Percentiles rank a stretch among this genome's conserved stretches.
These are phyloP conservation scores for Sminthurides aquaticus DNA, from an alignment of 2,888 invertebrate genomes.

Conservation along the genomic window DNA sequence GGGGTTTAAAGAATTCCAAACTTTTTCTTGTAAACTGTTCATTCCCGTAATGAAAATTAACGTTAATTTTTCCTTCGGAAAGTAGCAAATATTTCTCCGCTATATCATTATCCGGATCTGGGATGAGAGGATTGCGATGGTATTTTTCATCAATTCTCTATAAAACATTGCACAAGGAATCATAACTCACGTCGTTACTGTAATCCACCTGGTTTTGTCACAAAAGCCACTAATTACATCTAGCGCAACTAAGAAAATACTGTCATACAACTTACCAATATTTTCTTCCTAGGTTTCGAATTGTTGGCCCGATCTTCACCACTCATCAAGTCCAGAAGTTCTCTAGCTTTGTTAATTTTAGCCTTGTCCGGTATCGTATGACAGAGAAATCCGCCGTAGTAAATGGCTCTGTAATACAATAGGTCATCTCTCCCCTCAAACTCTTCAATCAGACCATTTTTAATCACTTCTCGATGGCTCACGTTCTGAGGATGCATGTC, in stretches of 20 bases:
- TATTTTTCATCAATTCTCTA: constrained; percentile 39
- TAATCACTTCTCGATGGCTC: constrained; percentile 31
- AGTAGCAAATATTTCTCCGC: constrained; percentile 38
- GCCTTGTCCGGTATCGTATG: constrained; percentile 29
- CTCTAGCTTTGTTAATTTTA: constrained; percentile 25
- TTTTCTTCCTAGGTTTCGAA: constrained; percentile 30
- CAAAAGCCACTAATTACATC: too few relatives aligned
- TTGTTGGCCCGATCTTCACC: constrained; percentile 23
- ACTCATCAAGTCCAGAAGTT: constrained; percentile 33
- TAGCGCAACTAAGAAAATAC: not conserved
- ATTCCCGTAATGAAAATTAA: constrained; percentile 37
- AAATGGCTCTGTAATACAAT: constrained; percentile 33
- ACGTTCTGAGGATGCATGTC: constrained; percentile 35
- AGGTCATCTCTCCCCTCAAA: constrained; percentile 39
- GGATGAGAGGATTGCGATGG: constrained; percentile 23
- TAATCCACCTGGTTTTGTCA: not conserved
- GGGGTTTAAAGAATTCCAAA: constrained; percentile 37
- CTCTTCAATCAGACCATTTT: constrained; percentile 36
- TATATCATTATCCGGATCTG: constrained; percentile 30
- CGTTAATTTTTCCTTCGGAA: constrained; percentile 30
- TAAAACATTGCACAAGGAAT: constrained; percentile 5
- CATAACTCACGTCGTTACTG: not conserved
- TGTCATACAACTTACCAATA: constrained; percentile 21
- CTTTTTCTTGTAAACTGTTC: constrained; percentile 33
- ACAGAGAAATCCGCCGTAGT: constrained; percentile 36